These are phyloP conservation scores for Saxidomus purpurata DNA, from an alignment of 1,140 invertebrate genomes.

Conservation along the genomic window DNA sequence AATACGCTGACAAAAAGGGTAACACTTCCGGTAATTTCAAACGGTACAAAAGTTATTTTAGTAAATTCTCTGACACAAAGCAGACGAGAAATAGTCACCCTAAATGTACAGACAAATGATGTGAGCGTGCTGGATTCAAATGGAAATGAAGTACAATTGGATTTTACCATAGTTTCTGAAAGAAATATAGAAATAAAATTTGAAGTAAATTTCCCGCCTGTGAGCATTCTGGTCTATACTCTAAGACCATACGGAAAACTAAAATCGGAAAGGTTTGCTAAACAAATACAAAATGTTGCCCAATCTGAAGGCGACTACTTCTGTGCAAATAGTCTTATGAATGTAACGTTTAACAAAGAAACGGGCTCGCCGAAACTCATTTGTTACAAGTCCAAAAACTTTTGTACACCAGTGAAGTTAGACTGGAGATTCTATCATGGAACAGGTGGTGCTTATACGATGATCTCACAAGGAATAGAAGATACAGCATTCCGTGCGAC, in stretches of 20 bases:
- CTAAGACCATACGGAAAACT: background rate
- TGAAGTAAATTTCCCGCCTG: constrained; percentile 51
- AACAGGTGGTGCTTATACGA: constrained; percentile 49
- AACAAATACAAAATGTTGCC: background rate
- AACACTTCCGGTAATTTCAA: background rate
- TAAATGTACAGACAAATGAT: constrained; percentile 20
- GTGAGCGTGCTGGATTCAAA: background rate
- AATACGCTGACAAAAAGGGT: constrained; percentile 41
- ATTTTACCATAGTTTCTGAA: background rate
- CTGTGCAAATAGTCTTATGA: constrained; percentile 57
- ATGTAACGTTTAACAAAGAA: constrained; percentile 55
- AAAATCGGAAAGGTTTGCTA: too few species aligned
- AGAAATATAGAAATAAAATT: constrained; percentile 21
- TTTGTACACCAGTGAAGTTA: constrained; percentile 17
- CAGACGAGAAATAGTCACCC: constrained; percentile 48
- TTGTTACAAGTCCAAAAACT: constrained; percentile 53
- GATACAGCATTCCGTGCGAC: background rate
- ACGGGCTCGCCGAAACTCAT: constrained; percentile 31
- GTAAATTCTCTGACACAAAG: constrained; percentile 62
- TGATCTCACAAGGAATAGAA: constrained; percentile 26
- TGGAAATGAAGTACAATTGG: constrained; percentile 9
- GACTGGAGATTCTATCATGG: constrained; percentile 45
- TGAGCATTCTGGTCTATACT: constrained; percentile 40
- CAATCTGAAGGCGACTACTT: background rate
- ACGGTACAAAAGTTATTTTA: constrained; percentile 37